Evolutionary conservation across 2,113 vertebrate genomes (phyloP), one percentile per base, ranked within the genome.

Genomic region (Otis tarda): DNA sequence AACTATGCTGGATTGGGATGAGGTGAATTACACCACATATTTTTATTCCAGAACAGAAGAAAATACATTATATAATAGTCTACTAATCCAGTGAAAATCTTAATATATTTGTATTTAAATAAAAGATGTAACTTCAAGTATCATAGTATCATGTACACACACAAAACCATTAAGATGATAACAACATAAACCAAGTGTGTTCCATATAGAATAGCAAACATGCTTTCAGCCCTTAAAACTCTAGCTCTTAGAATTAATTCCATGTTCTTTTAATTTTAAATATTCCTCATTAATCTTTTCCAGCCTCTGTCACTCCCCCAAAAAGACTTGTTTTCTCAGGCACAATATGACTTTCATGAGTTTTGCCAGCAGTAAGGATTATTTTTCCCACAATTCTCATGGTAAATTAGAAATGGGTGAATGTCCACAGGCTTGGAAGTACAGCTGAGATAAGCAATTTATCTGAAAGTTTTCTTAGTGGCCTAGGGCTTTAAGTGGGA

Each of bases 381-480:
- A 90, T 91, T 95, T 91, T 93, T 83, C 41, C 77, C n/a, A 63
- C 13, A 88, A 27, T 14, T 91, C 45, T 77, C n/a, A 89, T 14
- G 21, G 56, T 73, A 73, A 90, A 91, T 91, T 94, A 93, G 57
- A 87, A 95, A 85, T 59, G 22, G 52, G 14, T 19, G 7, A 87
- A 85, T 18, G 20, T 90, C 59, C 83, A 50, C 74, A 85, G n/a
- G 39, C 47, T 69, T 80, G 67, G 59, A 94, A 90, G 59, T 60
- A 41, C 17, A 90, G 37, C 47, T 69, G 28, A 91, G 78, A 91
- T 83, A 95, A 93, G 71, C 22, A 85, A 88, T 82, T 90, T 88
- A 67, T 85, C 59, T 70, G 67, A 76, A 93, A 88, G 5, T 70
- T 90, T 87, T 88, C 45, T 63, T 73, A 59, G 21, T 80, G 25